These are phyloP conservation scores for Trachurus trachurus DNA, from an alignment of 2,797 vertebrate species.

Conservation along the genomic window DNA sequence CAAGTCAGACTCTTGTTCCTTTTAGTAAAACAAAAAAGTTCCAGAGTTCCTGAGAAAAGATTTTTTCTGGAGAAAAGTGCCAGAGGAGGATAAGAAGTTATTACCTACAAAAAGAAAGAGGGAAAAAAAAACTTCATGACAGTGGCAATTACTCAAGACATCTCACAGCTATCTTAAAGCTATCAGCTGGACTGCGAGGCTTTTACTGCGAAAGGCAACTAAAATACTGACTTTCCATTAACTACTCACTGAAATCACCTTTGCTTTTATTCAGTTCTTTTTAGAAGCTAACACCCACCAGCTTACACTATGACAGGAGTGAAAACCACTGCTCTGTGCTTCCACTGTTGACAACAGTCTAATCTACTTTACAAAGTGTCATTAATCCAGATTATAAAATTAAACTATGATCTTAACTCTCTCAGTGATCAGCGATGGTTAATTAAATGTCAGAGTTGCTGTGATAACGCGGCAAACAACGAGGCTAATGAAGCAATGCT, in stretches of 20 bases:
- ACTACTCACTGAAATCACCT: background rate
- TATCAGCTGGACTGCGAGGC: background rate
- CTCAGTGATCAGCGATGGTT: slow-evolving; percentile 3
- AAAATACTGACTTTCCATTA: background rate
- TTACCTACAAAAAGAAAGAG: background rate
- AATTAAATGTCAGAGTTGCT: background rate
- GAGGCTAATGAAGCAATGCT: background rate
- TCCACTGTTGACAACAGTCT: background rate
- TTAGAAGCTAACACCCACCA: background rate
- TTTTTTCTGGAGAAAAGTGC: background rate
- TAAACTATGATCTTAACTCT: background rate
- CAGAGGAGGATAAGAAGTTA: no score
- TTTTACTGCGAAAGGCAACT: background rate
- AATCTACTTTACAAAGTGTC: background rate
- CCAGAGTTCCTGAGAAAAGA: background rate
- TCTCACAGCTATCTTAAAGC: background rate
- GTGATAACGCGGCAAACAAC: slow-evolving; percentile 2
- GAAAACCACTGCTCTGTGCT: background rate
- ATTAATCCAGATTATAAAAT: slow-evolving; percentile 22
- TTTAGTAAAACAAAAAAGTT: background rate
- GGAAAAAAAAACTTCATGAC: background rate
- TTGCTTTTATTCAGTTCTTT: background rate
- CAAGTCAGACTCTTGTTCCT: background rate
- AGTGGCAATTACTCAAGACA: background rate
- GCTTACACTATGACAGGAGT: background rate